Conservation (phyloP, 1,140 invertebrate species). For the Scaptomyza pallida region DNA sequence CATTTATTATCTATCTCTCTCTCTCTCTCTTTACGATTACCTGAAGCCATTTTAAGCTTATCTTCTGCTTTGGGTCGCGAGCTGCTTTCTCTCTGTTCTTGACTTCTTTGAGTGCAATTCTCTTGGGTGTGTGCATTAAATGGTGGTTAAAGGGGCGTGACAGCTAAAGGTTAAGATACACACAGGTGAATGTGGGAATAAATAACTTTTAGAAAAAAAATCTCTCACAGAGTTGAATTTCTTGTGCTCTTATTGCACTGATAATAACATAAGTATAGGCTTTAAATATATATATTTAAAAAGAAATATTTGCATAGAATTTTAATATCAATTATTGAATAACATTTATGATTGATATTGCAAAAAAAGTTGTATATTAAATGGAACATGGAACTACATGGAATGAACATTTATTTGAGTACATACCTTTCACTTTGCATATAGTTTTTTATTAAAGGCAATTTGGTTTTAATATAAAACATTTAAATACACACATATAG, state of each 20-base stretch:
- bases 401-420: conserved; percentile 10
- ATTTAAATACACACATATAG: conserved; percentile 48
- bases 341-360: too few relatives aligned
- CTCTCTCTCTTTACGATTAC: too few relatives aligned
- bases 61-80: too few relatives aligned
- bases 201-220: conserved; percentile 12
- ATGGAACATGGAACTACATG: conserved; percentile 20
- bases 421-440: conserved; percentile 50
- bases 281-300: too few relatives aligned
- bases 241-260: too few relatives aligned
- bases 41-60: conserved; percentile 70
- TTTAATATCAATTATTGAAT: too few relatives aligned
- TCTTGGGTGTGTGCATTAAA: conserved; percentile 20
- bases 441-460: conserved; percentile 2
- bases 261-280: too few relatives aligned
- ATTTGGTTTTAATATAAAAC: conserved; percentile 18
- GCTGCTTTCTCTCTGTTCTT: conserved; percentile 48
- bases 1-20: conserved; percentile 78
- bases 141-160: conserved; percentile 29
- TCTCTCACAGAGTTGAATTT: too few relatives aligned
- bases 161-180: conserved; percentile 1
- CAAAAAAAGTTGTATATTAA: too few relatives aligned
- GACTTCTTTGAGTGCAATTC: conserved; percentile 19
- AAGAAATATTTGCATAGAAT: too few relatives aligned
- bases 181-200: conserved; percentile 19